Evolutionary conservation across 2,797 vertebrate genomes (phyloP).

Genomic region (Leucoraja ocellata): DNA sequence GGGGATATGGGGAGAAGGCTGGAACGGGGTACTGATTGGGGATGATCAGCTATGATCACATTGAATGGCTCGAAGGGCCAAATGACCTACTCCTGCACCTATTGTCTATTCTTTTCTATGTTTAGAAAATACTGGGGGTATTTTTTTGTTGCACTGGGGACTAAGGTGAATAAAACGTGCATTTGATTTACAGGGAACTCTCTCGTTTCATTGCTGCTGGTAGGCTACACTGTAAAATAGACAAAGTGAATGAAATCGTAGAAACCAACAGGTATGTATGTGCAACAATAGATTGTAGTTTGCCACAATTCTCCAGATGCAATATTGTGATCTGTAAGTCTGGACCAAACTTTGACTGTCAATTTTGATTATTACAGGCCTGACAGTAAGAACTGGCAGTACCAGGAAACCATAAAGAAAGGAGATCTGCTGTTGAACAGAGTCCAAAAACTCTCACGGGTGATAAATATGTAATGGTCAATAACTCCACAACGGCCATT

Average conservation of each 20-base stretch:
- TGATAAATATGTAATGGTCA: conserved; percentile 86
- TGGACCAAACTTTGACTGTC: background rate
- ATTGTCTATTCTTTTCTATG: too few relatives aligned
- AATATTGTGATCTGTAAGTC: background rate
- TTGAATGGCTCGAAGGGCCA: too few relatives aligned
- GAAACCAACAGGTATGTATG: conserved; percentile 90
- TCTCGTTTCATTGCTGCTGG: conserved; percentile 95
- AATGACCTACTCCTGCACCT: background rate
- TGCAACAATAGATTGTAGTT: too few relatives aligned
- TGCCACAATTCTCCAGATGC: background rate
- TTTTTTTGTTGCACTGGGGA: background rate
- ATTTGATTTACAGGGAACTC: conserved; percentile 70
- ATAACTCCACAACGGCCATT: background rate
- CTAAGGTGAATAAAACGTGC: background rate
- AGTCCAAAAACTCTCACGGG: conserved; percentile 95
- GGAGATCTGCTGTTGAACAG: conserved; percentile 93
- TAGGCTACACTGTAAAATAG: conserved; percentile 95
- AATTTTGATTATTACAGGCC: conserved; percentile 63
- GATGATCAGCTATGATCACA: too few relatives aligned
- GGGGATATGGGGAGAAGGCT: too few relatives aligned
- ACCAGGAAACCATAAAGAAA: conserved; percentile 98
- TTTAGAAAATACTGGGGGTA: background rate
- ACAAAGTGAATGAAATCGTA: conserved; percentile 97
- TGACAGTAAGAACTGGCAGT: conserved; percentile 99
- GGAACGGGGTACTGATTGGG: too few relatives aligned